Conservation (phyloP, 2,113 vertebrate genomes). For the Pholis gunnellus region DNA sequence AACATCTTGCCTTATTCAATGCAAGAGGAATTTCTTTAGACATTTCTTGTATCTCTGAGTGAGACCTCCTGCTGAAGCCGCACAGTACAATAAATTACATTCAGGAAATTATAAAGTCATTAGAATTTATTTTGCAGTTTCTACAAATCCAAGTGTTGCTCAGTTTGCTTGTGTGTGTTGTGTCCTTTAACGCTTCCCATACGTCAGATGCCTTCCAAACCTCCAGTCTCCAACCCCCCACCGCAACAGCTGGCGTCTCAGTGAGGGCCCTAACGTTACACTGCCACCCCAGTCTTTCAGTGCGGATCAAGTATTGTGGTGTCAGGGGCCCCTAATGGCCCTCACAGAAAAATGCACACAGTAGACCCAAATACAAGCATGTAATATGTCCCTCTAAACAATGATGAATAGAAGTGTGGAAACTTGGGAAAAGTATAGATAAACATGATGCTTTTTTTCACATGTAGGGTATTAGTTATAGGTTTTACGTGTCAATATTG, state of each 20-base stretch:
- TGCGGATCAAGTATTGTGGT: conserved; percentile 61
- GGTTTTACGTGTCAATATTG: not conserved
- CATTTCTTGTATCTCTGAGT: not conserved
- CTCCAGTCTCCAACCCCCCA: conserved; percentile 65
- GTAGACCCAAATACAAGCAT: conserved; percentile 43
- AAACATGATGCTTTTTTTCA: not conserved
- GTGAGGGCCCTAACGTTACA: conserved; percentile 63
- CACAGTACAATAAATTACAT: not conserved
- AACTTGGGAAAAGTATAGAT: conserved; percentile 6
- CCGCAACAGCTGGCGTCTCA: conserved; percentile 79
- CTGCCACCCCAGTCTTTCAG: conserved; percentile 68
- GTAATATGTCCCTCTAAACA: conserved; percentile 35
- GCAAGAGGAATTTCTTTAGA: not conserved
- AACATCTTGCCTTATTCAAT: not conserved
- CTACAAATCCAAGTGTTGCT: conserved; percentile 19
- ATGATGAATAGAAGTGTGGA: conserved; percentile 15
- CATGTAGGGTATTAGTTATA: not conserved
- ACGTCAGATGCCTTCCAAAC: conserved; percentile 63
- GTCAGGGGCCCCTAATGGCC: conserved; percentile 69
- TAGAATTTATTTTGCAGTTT: conserved; percentile 18
- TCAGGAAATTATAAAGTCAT: conserved; percentile 1
- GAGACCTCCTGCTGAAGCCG: not conserved
- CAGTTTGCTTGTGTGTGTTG: conserved; percentile 27
- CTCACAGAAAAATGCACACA: conserved; percentile 52
- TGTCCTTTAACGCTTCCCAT: conserved; percentile 67